Base-by-base conservation (phyloP, 2,797 vertebrate genomes). In the Tokudaia tokunoshimensis region DNA sequence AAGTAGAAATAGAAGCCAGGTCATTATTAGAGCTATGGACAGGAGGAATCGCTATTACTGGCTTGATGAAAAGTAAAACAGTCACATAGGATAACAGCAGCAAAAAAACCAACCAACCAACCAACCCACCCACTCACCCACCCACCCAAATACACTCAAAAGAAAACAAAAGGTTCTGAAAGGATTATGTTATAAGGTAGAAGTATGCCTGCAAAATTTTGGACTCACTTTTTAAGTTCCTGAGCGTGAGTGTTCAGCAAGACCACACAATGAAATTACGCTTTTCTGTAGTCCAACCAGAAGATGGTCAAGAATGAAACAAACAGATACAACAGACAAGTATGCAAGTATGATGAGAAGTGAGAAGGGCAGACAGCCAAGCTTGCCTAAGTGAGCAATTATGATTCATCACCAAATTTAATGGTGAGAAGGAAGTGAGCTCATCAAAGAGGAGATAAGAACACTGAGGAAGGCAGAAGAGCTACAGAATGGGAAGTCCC, bases 401-500 rank as follows among this genome's bases (percentile, higher is more conserved):
- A 85, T 15, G 13, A 93, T 3, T 75, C 26, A 83, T 19, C 24
- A 70, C 0, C 89, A 65, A 67, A 86, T 76, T 70, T 94, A 83
- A 80, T 74, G 65, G 15, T 86, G 70, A 96, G 65, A 96, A 92
- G 29, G 14, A 72, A 95, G 24, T 78, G 15, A 94, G 52, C 52
- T 93, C n/a, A 76, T 8, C 15, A 20, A 12, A 11, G 12, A 87
- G 61, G 2, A 82, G 12, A 70, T 4, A 76, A 14, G 12, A 12
- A 63, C 44, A 65, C 0, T 26, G 9, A 75, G 8, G 50, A 96
- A 91, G 75, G 79, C 82, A 37, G 37, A 34, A n/a, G 20, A 83
- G 81, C 59, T 70, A 85, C 65, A 14, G 13, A 31, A 83, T 0
- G 75, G 7, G 94, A 94, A 24, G 26, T 83, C 17, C 10, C 67